phyloP scores from a whole-genome alignment of 2,113 vertebrate species.

The Candoia aspera region DNA sequence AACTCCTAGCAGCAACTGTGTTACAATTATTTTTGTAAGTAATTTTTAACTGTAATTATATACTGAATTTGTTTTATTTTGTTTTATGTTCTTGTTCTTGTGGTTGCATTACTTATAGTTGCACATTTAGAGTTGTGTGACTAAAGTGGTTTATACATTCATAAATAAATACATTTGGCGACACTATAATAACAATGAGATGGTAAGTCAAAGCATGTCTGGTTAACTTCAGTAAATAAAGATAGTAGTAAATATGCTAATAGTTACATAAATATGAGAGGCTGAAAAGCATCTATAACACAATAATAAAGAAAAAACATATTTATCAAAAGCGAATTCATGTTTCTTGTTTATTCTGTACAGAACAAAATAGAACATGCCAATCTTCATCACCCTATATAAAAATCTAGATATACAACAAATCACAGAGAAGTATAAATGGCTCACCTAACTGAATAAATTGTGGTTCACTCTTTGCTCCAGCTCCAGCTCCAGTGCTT shows the following conservation, averaged over 20 bases:
- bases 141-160: not conserved
- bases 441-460: constrained; percentile 92
- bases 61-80: not conserved
- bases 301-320: not conserved
- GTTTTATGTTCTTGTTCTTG: not conserved
- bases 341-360: not conserved
- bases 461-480: constrained; percentile 90
- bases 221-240: not conserved
- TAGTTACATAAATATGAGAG: not conserved
- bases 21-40: not conserved
- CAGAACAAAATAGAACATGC: constrained; percentile 1
- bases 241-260: not conserved
- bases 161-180: not conserved
- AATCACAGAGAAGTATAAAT: not conserved
- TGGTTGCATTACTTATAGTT: not conserved
- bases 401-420: constrained; percentile 21
- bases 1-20: not conserved
- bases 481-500: constrained; percentile 88
- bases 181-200: not conserved
- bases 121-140: not conserved
- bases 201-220: not conserved
- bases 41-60: not conserved
- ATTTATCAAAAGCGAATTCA: not conserved
- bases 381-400: constrained; percentile 8
- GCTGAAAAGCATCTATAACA: not conserved